A percentile compares a stretch with the other conserved stretches of the same genome.
Evolutionary conservation across 2,113 vertebrate species (phyloP).

Genomic region (Progne subis): DNA sequence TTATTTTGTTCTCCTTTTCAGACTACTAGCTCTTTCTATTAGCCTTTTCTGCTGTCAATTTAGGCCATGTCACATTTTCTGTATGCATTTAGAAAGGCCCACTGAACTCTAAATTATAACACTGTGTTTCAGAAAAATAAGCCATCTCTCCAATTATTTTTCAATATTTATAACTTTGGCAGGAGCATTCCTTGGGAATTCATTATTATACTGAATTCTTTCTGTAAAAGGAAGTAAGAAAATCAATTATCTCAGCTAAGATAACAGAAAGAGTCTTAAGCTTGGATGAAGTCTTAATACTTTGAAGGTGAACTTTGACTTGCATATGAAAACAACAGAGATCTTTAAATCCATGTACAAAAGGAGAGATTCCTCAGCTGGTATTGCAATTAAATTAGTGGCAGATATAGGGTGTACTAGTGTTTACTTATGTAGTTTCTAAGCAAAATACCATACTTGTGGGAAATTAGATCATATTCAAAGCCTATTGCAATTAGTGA

Average conservation of each 20-base stretch:
- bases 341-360: not conserved
- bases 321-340: not conserved
- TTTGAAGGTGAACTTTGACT: not conserved
- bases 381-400: not conserved
- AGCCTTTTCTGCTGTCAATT: not conserved
- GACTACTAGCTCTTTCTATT: not conserved
- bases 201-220: not conserved
- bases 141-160: not conserved
- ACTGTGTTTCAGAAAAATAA: slow-evolving; percentile 8
- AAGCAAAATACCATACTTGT: not conserved
- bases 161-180: not conserved
- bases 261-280: not conserved
- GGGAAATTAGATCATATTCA: not conserved
- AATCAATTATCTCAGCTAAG: not conserved
- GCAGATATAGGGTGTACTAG: not conserved
- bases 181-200: not conserved
- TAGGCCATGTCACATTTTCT: not conserved
- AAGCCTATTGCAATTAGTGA: not conserved
- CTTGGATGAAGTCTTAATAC: not conserved
- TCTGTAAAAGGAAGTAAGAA: not conserved
- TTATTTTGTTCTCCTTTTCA: not conserved
- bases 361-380: not conserved
- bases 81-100: not conserved
- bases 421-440: not conserved
- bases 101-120: not conserved